Base-by-base conservation (phyloP, 2,797 vertebrate species). In the Phataginus tricuspis region DNA sequence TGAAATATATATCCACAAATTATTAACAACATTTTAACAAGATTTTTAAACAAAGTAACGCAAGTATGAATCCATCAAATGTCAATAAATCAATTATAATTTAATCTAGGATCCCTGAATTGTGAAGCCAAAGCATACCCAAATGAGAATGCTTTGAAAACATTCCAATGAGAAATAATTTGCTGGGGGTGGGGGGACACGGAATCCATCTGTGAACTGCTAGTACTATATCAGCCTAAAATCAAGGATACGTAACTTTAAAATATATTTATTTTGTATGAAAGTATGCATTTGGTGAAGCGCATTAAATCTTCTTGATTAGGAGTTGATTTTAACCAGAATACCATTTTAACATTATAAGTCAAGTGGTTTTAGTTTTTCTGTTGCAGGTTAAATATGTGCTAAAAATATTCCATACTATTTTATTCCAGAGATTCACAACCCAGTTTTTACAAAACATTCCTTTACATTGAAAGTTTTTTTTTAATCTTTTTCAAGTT, bases 11-110 rank as follows among this genome's bases (percentile, higher is more conserved):
- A 90, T 77, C 77, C 86, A 97, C 84, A 97, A 72, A 97, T 97
- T 94, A 97, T 97, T 95, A 96, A 96, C 91, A 97, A 94, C 64
- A 95, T 88, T 96, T 97, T 97, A 97, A 93, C 80, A 95, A 92
- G 93, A 93, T 85, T 96, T 97, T 92, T 93, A 95, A 97, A 94
- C 37, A 85, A 37, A 96, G 37, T 59, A 96, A 92, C 0, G 16
- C 93, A 87, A 93, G 61, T 91, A 94, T 74, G 91, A 96, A 96
- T 92, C 95, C 78, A 91, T 96, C 95, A 88, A 75, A 96, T 94
- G 91, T 92, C 96, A 94, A 90, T 96, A 97, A 97, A 95, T 96
- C 96, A 92, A 94, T 97, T 97, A 96, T 42, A 79, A 53, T 71
- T 95, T 95, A 89, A 88, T 92, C 66, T 59, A 90, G 86, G 97